Evolutionary conservation across 1,140 invertebrate genomes (phyloP).

Genomic region (Drosophila sp.): DNA sequence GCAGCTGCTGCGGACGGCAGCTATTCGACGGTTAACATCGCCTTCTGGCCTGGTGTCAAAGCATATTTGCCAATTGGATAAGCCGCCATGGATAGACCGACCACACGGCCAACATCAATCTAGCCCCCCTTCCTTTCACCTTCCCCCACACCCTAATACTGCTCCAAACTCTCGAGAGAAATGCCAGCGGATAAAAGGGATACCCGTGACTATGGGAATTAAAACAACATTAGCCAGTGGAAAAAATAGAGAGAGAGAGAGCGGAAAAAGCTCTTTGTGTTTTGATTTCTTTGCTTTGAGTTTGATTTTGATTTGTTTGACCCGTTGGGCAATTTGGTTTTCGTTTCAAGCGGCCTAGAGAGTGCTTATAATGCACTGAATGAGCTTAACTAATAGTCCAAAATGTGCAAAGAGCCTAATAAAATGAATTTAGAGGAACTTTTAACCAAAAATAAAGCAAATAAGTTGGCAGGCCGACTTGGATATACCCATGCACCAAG

Average conservation of each 20-base stretch:
- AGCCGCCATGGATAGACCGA: slow-evolving; percentile 26
- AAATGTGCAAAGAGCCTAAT: no score
- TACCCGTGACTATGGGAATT: not conserved
- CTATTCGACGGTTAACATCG: slow-evolving; percentile 14
- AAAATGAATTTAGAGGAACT: no score
- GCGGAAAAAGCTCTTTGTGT: not conserved
- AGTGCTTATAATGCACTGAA: not conserved
- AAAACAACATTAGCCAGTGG: slow-evolving; percentile 1
- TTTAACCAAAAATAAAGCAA: no score
- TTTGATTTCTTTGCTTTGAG: slow-evolving; percentile 10
- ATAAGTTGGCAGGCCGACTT: no score
- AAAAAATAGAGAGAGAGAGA: not conserved
- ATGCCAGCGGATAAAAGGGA: slow-evolving; percentile 22
- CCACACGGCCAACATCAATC: not conserved
- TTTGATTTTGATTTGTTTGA: slow-evolving; percentile 16
- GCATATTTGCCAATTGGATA: slow-evolving; percentile 59
- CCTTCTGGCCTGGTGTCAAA: slow-evolving; percentile 33
- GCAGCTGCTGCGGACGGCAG: slow-evolving; percentile 2
- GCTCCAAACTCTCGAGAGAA: slow-evolving; percentile 13
- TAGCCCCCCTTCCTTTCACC: no score
- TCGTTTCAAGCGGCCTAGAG: not conserved
- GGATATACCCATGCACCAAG: no score
- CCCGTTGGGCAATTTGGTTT: slow-evolving; percentile 11
- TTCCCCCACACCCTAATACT: no score
- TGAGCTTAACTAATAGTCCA: not conserved